Conservation (phyloP, 2,113 vertebrate genomes). For the Lethenteron reissneri region DNA sequence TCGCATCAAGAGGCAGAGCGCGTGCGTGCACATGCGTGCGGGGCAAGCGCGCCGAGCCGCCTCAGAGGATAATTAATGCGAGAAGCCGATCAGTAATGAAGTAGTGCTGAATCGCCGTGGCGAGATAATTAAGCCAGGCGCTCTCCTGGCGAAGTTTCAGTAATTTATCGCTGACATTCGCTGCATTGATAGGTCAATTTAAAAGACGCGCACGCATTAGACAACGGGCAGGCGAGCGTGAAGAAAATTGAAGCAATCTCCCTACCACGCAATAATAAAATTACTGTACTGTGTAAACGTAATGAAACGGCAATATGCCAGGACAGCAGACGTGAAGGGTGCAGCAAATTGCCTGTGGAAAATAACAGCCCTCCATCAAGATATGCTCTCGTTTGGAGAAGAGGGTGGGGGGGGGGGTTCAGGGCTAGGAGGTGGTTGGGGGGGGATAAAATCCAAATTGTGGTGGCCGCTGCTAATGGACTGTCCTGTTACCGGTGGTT, state of each 20-base stretch:
- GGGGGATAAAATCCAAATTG: no score
- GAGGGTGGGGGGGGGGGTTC: no score
- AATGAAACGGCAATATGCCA: conserved; percentile 5
- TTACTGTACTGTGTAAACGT: conserved; percentile 6
- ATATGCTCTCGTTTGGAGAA: background rate
- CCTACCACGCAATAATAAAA: conserved; percentile 3
- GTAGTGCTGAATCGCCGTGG: conserved; percentile 3
- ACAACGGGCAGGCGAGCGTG: conserved; percentile 4
- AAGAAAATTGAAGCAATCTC: conserved; percentile 6
- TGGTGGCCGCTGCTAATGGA: no score
- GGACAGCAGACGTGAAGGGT: background rate
- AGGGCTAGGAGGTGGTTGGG: no score
- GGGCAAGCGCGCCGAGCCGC: no score
- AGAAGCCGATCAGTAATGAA: conserved; percentile 6
- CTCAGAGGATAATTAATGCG: background rate
- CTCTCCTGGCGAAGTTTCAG: conserved; percentile 4
- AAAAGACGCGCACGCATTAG: conserved; percentile 1
- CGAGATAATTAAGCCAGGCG: conserved; percentile 3
- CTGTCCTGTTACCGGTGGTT: no score
- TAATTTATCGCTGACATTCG: conserved; percentile 7
- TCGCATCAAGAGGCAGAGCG: no score
- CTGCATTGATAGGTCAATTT: conserved; percentile 6
- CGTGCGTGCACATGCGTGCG: no score
- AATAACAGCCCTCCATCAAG: conserved; percentile 6
- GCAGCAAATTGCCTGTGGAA: conserved; percentile 6